A percentile compares a stretch with the other conserved stretches of the same genome.
phyloP scores from a whole-genome alignment of 2,113 vertebrate genomes.

The Buteo buteo region DNA sequence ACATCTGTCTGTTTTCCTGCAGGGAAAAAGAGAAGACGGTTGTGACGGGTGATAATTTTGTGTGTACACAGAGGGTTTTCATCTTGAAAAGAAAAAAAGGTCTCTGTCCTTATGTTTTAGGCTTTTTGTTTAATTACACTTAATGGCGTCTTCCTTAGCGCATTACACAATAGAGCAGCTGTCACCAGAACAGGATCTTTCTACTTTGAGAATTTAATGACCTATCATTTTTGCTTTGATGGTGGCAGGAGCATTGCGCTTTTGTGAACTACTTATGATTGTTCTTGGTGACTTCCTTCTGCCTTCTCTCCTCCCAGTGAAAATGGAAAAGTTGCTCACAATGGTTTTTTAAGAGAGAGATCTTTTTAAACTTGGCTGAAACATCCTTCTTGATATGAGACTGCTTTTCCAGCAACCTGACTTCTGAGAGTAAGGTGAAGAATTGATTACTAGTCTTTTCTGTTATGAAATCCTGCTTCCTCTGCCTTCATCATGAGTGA shows the following conservation, averaged over 20 bases:
- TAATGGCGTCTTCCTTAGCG: slow-evolving; percentile 50
- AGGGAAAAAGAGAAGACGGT: background rate
- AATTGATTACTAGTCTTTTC: background rate
- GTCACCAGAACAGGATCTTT: slow-evolving; percentile 33
- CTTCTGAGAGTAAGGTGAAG: background rate
- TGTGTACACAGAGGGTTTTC: slow-evolving; percentile 23
- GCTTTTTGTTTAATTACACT: slow-evolving; percentile 64
- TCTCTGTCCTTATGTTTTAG: slow-evolving; percentile 57
- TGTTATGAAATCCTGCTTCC: background rate
- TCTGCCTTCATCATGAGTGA: background rate
- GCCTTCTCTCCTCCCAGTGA: background rate
- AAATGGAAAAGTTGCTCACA: background rate
- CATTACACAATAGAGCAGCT: slow-evolving; percentile 46
- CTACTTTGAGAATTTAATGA: slow-evolving; percentile 44
- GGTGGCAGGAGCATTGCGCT: background rate
- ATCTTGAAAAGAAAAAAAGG: slow-evolving; percentile 41
- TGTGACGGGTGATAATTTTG: slow-evolving; percentile 46
- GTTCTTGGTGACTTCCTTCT: background rate
- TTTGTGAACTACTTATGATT: background rate
- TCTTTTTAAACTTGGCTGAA: background rate
- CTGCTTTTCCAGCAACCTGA: background rate
- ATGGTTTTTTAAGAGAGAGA: background rate
- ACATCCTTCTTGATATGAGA: background rate
- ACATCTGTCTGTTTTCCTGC: slow-evolving; percentile 58
- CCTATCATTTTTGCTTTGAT: slow-evolving; percentile 39